These are phyloP conservation scores for Drosophila kohkoa DNA, from an alignment of 1,140 invertebrate genomes.

Conservation along the genomic window DNA sequence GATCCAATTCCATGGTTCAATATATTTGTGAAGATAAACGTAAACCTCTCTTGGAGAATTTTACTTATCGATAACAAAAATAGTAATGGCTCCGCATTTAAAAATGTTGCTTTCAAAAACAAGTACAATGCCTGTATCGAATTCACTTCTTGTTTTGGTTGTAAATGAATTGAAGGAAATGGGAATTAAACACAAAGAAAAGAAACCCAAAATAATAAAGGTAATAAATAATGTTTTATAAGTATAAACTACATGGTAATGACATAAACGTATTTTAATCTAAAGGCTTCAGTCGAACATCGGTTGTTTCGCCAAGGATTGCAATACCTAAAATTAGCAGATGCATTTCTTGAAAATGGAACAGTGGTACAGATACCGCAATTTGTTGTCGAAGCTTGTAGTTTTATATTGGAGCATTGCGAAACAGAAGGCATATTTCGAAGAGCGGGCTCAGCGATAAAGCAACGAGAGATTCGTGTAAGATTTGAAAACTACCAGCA, in stretches of 20 bases:
- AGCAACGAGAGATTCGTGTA: slow-evolving; percentile 93
- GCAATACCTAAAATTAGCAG: slow-evolving; percentile 87
- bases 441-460: slow-evolving; percentile 92
- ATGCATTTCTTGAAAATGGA: slow-evolving; percentile 87
- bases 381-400: slow-evolving; percentile 90
- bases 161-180: slow-evolving; percentile 49
- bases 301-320: slow-evolving; percentile 88
- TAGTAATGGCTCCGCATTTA: too few species aligned
- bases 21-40: too few species aligned
- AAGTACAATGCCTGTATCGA: slow-evolving; percentile 23
- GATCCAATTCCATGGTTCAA: too few species aligned
- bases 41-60: too few species aligned
- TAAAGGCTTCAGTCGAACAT: slow-evolving; percentile 67
- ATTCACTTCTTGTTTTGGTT: slow-evolving; percentile 33
- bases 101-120: too few species aligned
- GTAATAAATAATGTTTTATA: background rate
- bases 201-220: slow-evolving; percentile 37
- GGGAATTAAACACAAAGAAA: slow-evolving; percentile 49
- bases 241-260: too few species aligned
- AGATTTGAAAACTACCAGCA: slow-evolving; percentile 1
- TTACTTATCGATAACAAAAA: too few species aligned
- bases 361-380: slow-evolving; percentile 89
- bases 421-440: slow-evolving; percentile 93
- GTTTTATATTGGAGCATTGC: slow-evolving; percentile 88
- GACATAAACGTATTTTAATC: background rate